Evolutionary conservation across 2,888 invertebrate genomes (phyloP).

Genomic region (Stratiomys singularior): DNA sequence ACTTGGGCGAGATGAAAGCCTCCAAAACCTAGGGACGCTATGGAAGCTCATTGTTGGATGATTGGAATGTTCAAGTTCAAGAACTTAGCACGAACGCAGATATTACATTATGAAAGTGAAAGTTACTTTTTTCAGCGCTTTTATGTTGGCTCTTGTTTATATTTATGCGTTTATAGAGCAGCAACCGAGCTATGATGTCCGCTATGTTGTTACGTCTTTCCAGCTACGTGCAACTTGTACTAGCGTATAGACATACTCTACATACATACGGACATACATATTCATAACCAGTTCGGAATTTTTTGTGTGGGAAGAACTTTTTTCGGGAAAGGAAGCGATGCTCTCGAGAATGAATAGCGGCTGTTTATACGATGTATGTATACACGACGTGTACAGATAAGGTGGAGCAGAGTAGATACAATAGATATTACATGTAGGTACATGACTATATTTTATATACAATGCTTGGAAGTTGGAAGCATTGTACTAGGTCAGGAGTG

Average conservation of each 20-base stretch:
- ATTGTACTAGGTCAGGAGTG: conserved; percentile 41
- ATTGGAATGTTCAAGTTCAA: conserved; percentile 43
- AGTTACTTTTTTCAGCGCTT: conserved; percentile 39
- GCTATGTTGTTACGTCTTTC: background rate
- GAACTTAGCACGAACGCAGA: conserved; percentile 35
- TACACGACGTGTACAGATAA: background rate
- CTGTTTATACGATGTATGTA: background rate
- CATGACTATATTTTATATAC: conserved; percentile 9
- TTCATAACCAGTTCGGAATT: conserved; percentile 38
- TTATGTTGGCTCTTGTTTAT: conserved; percentile 32
- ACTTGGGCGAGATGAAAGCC: conserved; percentile 11
- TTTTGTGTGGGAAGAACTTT: conserved; percentile 42
- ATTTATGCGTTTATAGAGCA: conserved; percentile 37
- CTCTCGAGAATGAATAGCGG: conserved; percentile 22
- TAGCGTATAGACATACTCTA: background rate
- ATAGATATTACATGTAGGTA: conserved; percentile 21
- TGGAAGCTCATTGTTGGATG: conserved; percentile 42
- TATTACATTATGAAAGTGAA: conserved; percentile 43
- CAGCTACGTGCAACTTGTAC: too few relatives aligned
- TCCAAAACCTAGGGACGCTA: conserved; percentile 36
- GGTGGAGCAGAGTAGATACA: conserved; percentile 17
- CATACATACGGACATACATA: conserved; percentile 4
- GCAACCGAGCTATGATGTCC: background rate
- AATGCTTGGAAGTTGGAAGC: conserved; percentile 1
- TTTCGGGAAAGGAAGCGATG: conserved; percentile 31